phyloP scores from a whole-genome alignment of 2,797 vertebrate genomes.

The Neoniphon sammara region DNA sequence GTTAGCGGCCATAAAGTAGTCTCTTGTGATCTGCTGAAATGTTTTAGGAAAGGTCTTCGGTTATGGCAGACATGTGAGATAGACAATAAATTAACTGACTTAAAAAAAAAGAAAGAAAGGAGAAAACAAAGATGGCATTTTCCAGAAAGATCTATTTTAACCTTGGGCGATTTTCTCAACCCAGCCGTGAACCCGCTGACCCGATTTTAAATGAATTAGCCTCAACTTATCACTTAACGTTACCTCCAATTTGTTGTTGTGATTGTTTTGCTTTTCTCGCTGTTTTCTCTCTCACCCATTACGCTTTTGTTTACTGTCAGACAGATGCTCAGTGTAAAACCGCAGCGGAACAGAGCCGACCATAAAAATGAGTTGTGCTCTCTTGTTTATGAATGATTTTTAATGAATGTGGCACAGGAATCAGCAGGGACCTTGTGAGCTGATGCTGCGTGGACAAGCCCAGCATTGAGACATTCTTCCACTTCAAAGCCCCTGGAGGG shows the following conservation, averaged over 20 bases:
- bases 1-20: constrained; percentile 37
- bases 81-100: constrained; percentile 50
- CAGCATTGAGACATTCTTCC: constrained; percentile 82
- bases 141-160: not conserved
- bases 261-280: constrained; percentile 24
- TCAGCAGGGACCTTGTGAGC: constrained; percentile 71
- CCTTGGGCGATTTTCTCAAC: constrained; percentile 3
- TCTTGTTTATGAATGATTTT: constrained; percentile 57
- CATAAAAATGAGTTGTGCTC: constrained; percentile 57
- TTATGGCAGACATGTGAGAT: constrained; percentile 57
- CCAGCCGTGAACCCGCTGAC: not conserved
- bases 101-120: constrained; percentile 28
- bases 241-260: constrained; percentile 45
- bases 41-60: constrained; percentile 18
- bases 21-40: constrained; percentile 43
- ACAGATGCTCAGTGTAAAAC: constrained; percentile 40
- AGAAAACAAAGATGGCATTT: constrained; percentile 38
- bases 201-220: constrained; percentile 24
- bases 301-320: constrained; percentile 40
- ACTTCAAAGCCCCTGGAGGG: constrained; percentile 81
- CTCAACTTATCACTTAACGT: not conserved
- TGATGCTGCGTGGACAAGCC: constrained; percentile 67
- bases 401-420: constrained; percentile 46
- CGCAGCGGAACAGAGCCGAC: constrained; percentile 30
- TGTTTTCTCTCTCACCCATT: not conserved